Evolutionary conservation across 2,113 vertebrate genomes (phyloP).

Genomic region (Dromaius novaehollandiae): DNA sequence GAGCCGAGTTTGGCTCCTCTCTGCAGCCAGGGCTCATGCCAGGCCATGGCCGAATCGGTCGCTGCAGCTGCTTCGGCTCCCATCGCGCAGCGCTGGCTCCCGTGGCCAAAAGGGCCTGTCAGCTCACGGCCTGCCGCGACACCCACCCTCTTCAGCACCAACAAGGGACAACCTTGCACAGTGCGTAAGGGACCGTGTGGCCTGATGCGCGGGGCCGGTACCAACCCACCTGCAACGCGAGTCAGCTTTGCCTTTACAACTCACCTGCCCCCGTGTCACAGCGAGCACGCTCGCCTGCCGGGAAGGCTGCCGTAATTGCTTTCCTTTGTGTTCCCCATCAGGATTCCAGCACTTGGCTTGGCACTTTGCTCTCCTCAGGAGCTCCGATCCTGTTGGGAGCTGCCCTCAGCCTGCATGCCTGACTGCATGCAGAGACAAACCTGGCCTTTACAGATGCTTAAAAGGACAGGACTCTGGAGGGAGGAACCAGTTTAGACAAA

Average conservation of each 20-base stretch:
- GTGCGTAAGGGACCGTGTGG: accelerated
- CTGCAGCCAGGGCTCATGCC: accelerated
- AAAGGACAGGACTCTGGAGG: accelerated
- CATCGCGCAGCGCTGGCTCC: accelerated
- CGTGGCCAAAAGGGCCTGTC: accelerated
- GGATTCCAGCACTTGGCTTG: not conserved
- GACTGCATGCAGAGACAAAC: not conserved
- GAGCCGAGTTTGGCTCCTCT: not conserved
- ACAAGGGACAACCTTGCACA: no score
- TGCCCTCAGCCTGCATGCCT: accelerated
- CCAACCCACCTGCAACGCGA: accelerated
- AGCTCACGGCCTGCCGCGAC: not conserved
- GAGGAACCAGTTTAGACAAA: not conserved
- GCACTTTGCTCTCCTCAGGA: not conserved
- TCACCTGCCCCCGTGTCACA: not conserved
- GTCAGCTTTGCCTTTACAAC: not conserved
- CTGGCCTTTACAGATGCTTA: not conserved
- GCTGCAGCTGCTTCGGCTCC: not conserved
- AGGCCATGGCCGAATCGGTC: not conserved
- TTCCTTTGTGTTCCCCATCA: not conserved
- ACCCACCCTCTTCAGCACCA: not conserved
- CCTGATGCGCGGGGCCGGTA: accelerated
- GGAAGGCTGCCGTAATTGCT: accelerated
- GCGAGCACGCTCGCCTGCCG: no score
- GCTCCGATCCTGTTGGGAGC: not conserved